Evolutionary conservation across 2,888 invertebrate species (phyloP), one percentile per base, ranked within the genome.

Genomic region (Cheilosia soror): DNA sequence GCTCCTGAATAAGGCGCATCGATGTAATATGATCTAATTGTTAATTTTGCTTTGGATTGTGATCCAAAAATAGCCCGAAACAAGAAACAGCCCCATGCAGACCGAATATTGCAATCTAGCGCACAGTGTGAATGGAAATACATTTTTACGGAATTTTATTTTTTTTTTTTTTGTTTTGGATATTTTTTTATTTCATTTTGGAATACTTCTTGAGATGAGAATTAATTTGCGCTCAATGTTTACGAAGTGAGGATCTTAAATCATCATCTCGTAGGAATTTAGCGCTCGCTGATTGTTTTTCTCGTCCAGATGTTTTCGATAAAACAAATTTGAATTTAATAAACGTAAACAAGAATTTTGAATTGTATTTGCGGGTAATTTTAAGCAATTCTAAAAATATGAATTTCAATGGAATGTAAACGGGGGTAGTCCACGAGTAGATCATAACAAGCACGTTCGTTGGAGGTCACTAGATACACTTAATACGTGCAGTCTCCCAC

Each of bases 1-100:
- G 94, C 94, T 94, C 93, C 75, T 75, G 75, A 94, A 94, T 94
- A 94, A 94, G 94, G 94, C 92, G 91, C 93, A 93, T 90, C 93
- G 33, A 60, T 27, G 94, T 93, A 94, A 94, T 92, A 93, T 93
- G 94, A 94, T 94, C 93, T 91, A 90, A 90, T 90, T 90, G 65
- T 63, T 55, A 55, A 85, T 68, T 85, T 88, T 76, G 79, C 33
- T 62, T 66, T 49, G n/a, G 33, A 57, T 55, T 81, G 42, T 58
- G 51, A 65, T 88, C 87, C 87, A 81, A 88, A 88, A 81, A 80
- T 80, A 86, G 68, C 27, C 15, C 29, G 55, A 47, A 29, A 44
- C 25, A 25, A 69, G 29, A 62, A 71, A 51, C 33, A 71, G 63
- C 37, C 75, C 80, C 75, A 84, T 84, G 84, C 84, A 75, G 71